phyloP scores from a whole-genome alignment of 1,140 invertebrate genomes.

The Drosophila grimshawi region DNA sequence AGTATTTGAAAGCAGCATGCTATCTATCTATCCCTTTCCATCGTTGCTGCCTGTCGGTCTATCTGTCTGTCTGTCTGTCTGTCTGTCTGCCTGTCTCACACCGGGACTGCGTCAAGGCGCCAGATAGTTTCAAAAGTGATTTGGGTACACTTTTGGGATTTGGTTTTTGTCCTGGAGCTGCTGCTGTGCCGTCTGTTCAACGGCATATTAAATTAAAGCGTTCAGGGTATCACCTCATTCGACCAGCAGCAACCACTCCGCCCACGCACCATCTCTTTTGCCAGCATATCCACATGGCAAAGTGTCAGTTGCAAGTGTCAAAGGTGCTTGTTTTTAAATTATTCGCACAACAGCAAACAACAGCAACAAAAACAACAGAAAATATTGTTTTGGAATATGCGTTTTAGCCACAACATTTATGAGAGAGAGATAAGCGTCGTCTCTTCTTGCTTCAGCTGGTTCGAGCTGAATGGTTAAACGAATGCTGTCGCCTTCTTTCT shows the following conservation, averaged over 20 bases:
- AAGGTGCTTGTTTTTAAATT: conserved; percentile 82
- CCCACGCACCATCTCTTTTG: conserved; percentile 15
- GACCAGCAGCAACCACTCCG: not conserved
- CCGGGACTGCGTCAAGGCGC: conserved; percentile 73
- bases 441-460: conserved; percentile 23
- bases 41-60: not conserved
- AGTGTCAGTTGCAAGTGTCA: conserved; percentile 82
- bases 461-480: not conserved
- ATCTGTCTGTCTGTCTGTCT: not conserved
- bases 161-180: conserved; percentile 40
- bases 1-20: not conserved
- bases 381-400: conserved; percentile 75
- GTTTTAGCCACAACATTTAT: conserved; percentile 67
- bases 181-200: conserved; percentile 56
- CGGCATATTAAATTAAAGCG: conserved; percentile 82
- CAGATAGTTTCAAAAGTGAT: conserved; percentile 83
- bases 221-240: conserved; percentile 52
- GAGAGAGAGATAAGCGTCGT: conserved; percentile 57
- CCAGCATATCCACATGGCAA: conserved; percentile 24
- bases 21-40: not conserved
- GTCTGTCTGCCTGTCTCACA: conserved; percentile 17
- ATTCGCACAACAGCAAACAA: conserved; percentile 63
- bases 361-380: conserved; percentile 29
- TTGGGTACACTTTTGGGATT: conserved; percentile 79
- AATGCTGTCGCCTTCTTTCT: conserved; percentile 2